These are phyloP conservation scores for Coenonympha arcania DNA, from an alignment of 2,888 invertebrate genomes.

Conservation along the genomic window DNA sequence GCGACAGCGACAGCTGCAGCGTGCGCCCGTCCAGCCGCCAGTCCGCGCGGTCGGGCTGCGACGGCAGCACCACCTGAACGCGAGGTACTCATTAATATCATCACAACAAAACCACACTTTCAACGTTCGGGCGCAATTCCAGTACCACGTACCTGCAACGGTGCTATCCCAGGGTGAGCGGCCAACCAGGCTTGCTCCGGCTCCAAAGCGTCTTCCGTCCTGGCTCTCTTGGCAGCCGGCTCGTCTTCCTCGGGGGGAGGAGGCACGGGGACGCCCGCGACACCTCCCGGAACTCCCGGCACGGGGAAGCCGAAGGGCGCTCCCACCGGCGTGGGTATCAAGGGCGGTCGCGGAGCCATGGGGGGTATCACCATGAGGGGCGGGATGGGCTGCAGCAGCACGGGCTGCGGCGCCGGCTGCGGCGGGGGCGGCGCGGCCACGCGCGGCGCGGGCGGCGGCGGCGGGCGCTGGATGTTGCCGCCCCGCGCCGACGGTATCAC, in stretches of 20 bases:
- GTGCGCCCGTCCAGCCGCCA: conserved; percentile 96
- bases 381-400: conserved; percentile 59
- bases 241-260: conserved; percentile 75
- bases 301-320: conserved; percentile 41
- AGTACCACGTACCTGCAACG: no score
- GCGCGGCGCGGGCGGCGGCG: conserved; percentile 28
- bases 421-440: conserved; percentile 27
- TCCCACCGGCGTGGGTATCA: conserved; percentile 60
- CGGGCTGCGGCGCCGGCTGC: conserved; percentile 32
- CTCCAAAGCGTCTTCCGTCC: conserved; percentile 94
- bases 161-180: conserved; percentile 46
- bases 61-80: conserved; percentile 81
- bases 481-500: conserved; percentile 52
- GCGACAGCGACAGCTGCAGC: conserved; percentile 82
- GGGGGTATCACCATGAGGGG: conserved; percentile 71
- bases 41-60: conserved; percentile 90
- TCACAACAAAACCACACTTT: no score
- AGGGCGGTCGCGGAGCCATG: conserved; percentile 54
- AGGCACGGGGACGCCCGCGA: conserved; percentile 34
- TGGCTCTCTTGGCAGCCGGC: conserved; percentile 88
- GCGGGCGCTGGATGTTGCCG: conserved; percentile 32
- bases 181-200: conserved; percentile 79
- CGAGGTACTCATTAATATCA: no score
- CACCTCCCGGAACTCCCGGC: conserved; percentile 38
- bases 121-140: no score